Percentiles rank a stretch among this genome's conserved stretches.
These are phyloP conservation scores for Lycocorax pyrrhopterus DNA, from an alignment of 2,113 vertebrate genomes.

Conservation along the genomic window DNA sequence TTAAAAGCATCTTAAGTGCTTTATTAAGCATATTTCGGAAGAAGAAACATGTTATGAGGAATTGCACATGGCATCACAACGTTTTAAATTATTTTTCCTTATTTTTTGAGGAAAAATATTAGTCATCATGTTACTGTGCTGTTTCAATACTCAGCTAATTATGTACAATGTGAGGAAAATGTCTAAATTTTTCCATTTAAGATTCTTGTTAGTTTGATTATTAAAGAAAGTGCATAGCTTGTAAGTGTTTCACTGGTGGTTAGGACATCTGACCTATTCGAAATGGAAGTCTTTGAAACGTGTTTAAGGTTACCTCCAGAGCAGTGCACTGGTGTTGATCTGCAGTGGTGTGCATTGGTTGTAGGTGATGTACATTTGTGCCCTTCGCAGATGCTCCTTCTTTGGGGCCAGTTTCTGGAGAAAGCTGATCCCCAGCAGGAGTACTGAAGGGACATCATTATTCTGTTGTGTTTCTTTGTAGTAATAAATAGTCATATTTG, in stretches of 20 bases:
- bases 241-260: background rate
- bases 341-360: rapidly evolving
- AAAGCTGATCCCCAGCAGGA: background rate
- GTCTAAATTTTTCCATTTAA: background rate
- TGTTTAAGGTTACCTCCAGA: background rate
- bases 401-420: background rate
- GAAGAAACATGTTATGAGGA: background rate
- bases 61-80: background rate
- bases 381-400: background rate
- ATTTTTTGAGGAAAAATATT: background rate
- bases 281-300: background rate
- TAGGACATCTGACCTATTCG: background rate
- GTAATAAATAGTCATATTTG: background rate
- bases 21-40: background rate
- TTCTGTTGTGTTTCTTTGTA: background rate
- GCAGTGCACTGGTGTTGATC: background rate
- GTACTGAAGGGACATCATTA: background rate
- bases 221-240: background rate
- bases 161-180: background rate
- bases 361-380: rapidly evolving
- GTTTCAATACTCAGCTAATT: background rate
- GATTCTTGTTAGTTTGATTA: background rate
- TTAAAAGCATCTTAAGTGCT: background rate
- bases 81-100: background rate
- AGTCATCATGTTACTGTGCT: background rate